Evolutionary conservation across 2,797 vertebrate genomes (phyloP).

Genomic region (Macropus fuliginosus): DNA sequence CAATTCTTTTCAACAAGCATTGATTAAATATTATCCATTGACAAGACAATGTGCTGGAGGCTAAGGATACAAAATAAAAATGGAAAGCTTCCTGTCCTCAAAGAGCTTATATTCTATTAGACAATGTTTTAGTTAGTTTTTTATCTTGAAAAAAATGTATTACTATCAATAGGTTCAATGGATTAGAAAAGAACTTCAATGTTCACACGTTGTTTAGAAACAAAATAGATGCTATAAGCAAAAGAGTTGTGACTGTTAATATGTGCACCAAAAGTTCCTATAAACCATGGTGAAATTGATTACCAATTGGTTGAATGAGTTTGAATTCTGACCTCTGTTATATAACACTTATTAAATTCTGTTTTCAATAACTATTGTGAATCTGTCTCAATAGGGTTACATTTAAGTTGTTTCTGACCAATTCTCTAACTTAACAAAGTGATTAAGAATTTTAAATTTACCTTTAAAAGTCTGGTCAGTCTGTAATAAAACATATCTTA

Average conservation of each 20-base stretch:
- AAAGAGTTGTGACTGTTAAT: not conserved
- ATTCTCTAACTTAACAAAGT: constrained; percentile 10
- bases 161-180: not conserved
- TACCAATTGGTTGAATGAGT: not conserved
- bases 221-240: not conserved
- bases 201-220: not conserved
- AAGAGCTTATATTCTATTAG: not conserved
- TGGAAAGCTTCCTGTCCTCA: not conserved
- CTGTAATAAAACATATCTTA: not conserved
- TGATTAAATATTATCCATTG: not conserved
- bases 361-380: not conserved
- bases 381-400: not conserved
- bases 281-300: not conserved
- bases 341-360: not conserved
- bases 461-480: not conserved
- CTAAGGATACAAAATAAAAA: not conserved
- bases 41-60: not conserved
- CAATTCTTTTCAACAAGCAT: not conserved
- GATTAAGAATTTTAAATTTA: not conserved
- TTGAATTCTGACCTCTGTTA: not conserved
- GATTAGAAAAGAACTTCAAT: not conserved
- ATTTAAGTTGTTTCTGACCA: not conserved
- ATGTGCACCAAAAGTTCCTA: not conserved
- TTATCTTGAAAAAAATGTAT: not conserved
- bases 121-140: not conserved